Evolutionary conservation across 2,797 vertebrate genomes (phyloP).

Genomic region (Etheostoma nigrum): DNA sequence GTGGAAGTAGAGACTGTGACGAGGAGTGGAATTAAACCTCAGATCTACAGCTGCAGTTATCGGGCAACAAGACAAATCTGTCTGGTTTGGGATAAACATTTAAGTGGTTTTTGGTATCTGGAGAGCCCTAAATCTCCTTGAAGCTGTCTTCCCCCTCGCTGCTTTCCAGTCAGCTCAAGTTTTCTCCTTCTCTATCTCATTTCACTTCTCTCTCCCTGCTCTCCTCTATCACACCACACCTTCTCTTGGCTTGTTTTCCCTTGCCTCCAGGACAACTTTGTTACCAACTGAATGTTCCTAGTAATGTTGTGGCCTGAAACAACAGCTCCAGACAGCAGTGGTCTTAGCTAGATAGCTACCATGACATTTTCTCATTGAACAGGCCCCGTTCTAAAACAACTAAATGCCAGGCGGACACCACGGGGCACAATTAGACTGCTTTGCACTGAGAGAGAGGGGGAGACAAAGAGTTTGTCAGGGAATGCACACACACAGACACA

Average conservation of each 20-base stretch:
- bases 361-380: slow-evolving; percentile 79
- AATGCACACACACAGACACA: slow-evolving; percentile 18
- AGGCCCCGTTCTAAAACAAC: slow-evolving; percentile 49
- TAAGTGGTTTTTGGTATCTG: slow-evolving; percentile 39
- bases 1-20: background rate
- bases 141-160: slow-evolving; percentile 25
- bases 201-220: slow-evolving; percentile 17
- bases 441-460: slow-evolving; percentile 53
- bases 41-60: slow-evolving; percentile 21
- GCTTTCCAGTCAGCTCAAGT: slow-evolving; percentile 6
- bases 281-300: slow-evolving; percentile 38
- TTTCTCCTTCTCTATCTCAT: slow-evolving; percentile 29
- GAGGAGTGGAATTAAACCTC: slow-evolving; percentile 36
- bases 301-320: slow-evolving; percentile 54
- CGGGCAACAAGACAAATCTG: slow-evolving; percentile 53
- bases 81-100: slow-evolving; percentile 52
- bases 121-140: slow-evolving; percentile 47
- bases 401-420: slow-evolving; percentile 80
- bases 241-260: slow-evolving; percentile 33
- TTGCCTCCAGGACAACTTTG: slow-evolving; percentile 40
- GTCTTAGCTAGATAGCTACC: slow-evolving; percentile 45
- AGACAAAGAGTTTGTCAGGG: background rate
- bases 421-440: slow-evolving; percentile 78
- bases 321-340: slow-evolving; percentile 46
- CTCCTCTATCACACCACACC: slow-evolving; percentile 11